Evolutionary conservation across 2,888 invertebrate species (phyloP).

Genomic region (Axea sp.): DNA sequence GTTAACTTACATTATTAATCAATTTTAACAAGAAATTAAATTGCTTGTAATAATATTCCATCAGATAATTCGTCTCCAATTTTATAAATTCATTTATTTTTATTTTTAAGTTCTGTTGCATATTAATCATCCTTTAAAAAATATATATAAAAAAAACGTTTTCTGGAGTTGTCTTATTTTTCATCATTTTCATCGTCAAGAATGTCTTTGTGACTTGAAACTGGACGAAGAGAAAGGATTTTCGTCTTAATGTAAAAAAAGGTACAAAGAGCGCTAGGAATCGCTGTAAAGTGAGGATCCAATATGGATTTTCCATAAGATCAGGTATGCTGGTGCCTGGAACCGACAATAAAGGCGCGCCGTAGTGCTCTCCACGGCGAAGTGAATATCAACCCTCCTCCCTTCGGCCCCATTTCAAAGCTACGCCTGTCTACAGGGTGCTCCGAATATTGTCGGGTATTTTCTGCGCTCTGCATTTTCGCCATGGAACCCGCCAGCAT

Average conservation of each 20-base stretch:
- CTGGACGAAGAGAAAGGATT: constrained; percentile 29
- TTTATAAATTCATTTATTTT: too few species aligned
- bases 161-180: constrained; percentile 26
- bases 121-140: too few species aligned
- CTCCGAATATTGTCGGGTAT: constrained; percentile 62
- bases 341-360: constrained; percentile 75
- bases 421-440: constrained; percentile 64
- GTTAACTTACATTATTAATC: too few species aligned
- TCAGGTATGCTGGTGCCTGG: constrained; percentile 75
- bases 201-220: constrained; percentile 40
- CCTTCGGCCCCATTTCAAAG: constrained; percentile 65
- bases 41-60: too few species aligned
- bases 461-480: constrained; percentile 61
- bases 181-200: constrained; percentile 20
- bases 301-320: constrained; percentile 78
- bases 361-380: constrained; percentile 64
- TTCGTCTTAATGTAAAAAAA: constrained; percentile 48
- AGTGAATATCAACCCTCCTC: constrained; percentile 58
- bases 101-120: too few species aligned
- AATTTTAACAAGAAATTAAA: too few species aligned
- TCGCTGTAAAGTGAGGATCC: constrained; percentile 67
- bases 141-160: too few species aligned
- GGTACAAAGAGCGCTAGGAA: constrained; percentile 53
- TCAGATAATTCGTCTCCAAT: too few species aligned
- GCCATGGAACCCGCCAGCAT: constrained; percentile 55